Evolutionary conservation across 2,113 vertebrate species (phyloP).

Genomic region (Gymnogyps californianus): DNA sequence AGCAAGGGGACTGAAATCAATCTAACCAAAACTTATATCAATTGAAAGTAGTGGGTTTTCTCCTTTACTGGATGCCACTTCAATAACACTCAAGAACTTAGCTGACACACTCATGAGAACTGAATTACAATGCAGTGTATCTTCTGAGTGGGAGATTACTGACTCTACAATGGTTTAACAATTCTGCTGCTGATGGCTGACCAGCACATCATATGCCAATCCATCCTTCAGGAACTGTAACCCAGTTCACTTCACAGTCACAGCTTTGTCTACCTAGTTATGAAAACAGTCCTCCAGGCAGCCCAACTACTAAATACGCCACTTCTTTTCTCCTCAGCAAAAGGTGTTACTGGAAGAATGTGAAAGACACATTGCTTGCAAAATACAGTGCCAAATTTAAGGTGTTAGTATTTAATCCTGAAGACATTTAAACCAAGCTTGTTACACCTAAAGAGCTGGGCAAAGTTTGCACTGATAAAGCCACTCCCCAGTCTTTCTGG

Average conservation of each 20-base stretch:
- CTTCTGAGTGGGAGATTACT: background rate
- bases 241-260: no score
- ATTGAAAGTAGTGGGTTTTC: accelerated
- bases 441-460: background rate
- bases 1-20: background rate
- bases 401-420: background rate
- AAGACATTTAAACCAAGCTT: background rate
- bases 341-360: background rate
- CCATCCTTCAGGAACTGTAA: background rate
- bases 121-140: accelerated
- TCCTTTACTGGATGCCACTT: background rate
- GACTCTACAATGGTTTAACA: background rate
- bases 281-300: background rate
- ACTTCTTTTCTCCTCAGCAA: background rate
- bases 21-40: background rate
- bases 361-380: accelerated
- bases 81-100: background rate
- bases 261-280: background rate
- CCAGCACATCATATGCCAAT: accelerated
- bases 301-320: accelerated
- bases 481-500: background rate
- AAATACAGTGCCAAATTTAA: background rate
- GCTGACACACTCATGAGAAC: background rate
- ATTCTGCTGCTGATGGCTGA: background rate
- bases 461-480: background rate